These are phyloP conservation scores for Atherinomorus stipes DNA, from an alignment of 2,113 vertebrate genomes.

Conservation along the genomic window DNA sequence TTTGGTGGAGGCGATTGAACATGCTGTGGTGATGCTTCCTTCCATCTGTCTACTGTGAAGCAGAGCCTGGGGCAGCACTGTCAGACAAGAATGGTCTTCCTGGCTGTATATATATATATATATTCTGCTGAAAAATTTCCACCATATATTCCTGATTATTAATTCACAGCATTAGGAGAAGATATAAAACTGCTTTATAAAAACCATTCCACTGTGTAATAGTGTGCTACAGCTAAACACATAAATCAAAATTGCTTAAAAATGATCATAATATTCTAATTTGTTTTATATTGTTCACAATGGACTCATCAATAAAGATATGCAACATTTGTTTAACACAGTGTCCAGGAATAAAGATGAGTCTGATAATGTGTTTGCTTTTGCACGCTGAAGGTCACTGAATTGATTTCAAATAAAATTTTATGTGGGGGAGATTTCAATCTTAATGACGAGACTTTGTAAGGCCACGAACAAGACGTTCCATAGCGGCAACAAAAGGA, in stretches of 20 bases:
- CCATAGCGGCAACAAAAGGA: slow-evolving; percentile 69
- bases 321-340: slow-evolving; percentile 52
- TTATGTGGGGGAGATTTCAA: slow-evolving; percentile 80
- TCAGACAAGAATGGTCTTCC: slow-evolving; percentile 52
- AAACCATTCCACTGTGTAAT: neutral
- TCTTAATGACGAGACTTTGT: slow-evolving; percentile 81
- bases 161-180: slow-evolving; percentile 2
- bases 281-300: slow-evolving; percentile 9
- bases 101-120: slow-evolving; percentile 48
- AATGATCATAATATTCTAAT: slow-evolving; percentile 7
- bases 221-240: neutral
- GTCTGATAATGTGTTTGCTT: slow-evolving; percentile 63
- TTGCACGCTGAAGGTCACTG: slow-evolving; percentile 78
- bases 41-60: slow-evolving; percentile 76
- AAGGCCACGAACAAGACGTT: slow-evolving; percentile 68
- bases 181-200: neutral
- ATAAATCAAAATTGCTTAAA: slow-evolving; percentile 9
- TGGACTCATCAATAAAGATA: slow-evolving; percentile 55
- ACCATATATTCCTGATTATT: slow-evolving; percentile 24
- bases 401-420: slow-evolving; percentile 83
- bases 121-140: slow-evolving; percentile 45
- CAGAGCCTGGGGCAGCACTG: slow-evolving; percentile 64
- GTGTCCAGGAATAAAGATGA: slow-evolving; percentile 30
- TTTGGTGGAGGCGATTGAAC: slow-evolving; percentile 72
- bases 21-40: slow-evolving; percentile 69